Evolutionary conservation across 2,888 invertebrate species (phyloP).

Genomic region (Macrosiphum euphorbiae): DNA sequence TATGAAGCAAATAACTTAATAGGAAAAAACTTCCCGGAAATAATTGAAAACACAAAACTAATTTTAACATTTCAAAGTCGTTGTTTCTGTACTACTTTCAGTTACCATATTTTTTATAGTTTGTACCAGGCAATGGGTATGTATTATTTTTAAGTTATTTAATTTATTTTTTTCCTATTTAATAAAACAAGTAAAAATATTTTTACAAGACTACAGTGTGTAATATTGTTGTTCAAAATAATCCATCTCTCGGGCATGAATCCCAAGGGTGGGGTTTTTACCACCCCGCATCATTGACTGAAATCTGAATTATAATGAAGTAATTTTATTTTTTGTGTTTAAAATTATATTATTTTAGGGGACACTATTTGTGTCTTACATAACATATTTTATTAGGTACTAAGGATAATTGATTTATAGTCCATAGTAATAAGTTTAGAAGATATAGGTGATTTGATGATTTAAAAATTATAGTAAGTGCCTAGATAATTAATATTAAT

Average conservation of each 20-base stretch:
- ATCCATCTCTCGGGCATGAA: neutral
- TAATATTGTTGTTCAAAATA: neutral
- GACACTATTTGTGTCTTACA: neutral
- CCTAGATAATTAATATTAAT: neutral
- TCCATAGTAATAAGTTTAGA: neutral
- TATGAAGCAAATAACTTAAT: conserved; percentile 1
- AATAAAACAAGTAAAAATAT: neutral
- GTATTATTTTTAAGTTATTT: conserved; percentile 30
- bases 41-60: conserved; percentile 40
- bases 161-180: conserved; percentile 5
- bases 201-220: neutral
- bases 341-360: neutral
- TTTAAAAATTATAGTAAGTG: neutral
- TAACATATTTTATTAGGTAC: neutral
- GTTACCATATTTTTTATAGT: neutral
- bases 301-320: neutral
- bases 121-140: neutral
- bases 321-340: neutral
- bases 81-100: conserved; percentile 17
- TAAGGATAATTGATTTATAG: neutral
- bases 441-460: neutral
- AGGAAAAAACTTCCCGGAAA: neutral
- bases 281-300: neutral
- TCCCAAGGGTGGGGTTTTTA: neutral
- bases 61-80: conserved; percentile 36